phyloP scores from a whole-genome alignment of 2,797 vertebrate species.

The Falco columbarius region DNA sequence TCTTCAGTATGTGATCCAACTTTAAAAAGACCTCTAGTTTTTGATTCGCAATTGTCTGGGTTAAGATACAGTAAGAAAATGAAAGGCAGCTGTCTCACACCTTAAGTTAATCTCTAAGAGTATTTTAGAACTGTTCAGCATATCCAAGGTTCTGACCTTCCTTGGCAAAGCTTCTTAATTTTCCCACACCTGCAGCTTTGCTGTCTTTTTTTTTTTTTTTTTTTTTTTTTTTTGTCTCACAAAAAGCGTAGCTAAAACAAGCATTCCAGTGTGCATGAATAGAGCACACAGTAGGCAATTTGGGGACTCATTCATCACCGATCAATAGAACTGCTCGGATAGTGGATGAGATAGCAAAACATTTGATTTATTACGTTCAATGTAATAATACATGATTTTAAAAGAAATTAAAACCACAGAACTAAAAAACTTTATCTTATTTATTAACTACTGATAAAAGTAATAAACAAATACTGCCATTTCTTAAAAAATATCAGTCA shows the following conservation, averaged over 20 bases:
- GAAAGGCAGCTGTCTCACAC: neutral
- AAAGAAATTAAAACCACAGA: constrained; percentile 35
- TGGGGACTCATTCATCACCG: neutral
- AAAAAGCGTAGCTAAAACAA: neutral
- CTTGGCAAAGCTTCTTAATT: neutral
- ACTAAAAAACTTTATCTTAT: constrained; percentile 21
- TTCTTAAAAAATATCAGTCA: neutral
- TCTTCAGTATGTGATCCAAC: neutral
- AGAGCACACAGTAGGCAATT: constrained; percentile 1
- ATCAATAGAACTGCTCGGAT: neutral
- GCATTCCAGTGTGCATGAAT: neutral
- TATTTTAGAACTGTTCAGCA: neutral
- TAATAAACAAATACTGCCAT: constrained; percentile 11
- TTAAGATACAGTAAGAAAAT: neutral
- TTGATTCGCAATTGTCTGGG: neutral
- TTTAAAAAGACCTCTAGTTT: constrained; percentile 27
- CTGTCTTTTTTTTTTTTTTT: neutral
- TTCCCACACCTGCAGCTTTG: neutral
- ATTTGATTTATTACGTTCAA: constrained; percentile 20
- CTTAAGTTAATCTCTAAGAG: neutral
- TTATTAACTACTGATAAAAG: neutral
- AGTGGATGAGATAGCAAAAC: constrained; percentile 13
- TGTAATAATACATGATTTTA: constrained; percentile 10
- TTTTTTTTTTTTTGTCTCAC: neutral
- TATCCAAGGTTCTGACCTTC: neutral